phyloP scores from a whole-genome alignment of 2,888 invertebrate genomes.

The Nasonia oneida region DNA sequence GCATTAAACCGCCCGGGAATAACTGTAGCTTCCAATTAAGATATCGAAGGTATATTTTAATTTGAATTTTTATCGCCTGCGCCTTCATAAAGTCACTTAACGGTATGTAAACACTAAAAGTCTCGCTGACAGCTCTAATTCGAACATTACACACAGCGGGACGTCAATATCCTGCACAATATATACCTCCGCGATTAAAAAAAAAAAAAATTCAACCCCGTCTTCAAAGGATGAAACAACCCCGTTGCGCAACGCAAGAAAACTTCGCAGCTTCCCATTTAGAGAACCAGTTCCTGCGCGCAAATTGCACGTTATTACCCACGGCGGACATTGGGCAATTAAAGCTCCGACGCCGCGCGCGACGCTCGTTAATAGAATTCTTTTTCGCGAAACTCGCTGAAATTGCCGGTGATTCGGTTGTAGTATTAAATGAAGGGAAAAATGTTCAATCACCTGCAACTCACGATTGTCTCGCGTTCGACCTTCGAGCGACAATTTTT shows the following conservation, averaged over 20 bases:
- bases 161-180: background rate
- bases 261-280: constrained; percentile 13
- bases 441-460: too few relatives aligned
- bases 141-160: background rate
- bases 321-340: constrained; percentile 20
- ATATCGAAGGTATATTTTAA: constrained; percentile 22
- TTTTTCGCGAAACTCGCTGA: background rate
- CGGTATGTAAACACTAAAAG: constrained; percentile 15
- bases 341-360: background rate
- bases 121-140: constrained; percentile 9
- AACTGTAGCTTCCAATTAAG: constrained; percentile 43
- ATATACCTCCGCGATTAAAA: background rate
- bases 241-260: background rate
- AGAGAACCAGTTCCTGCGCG: background rate
- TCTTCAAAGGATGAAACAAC: background rate
- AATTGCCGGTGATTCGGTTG: too few relatives aligned
- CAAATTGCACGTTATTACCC: constrained; percentile 27
- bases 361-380: constrained; percentile 22
- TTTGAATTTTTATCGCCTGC: constrained; percentile 15
- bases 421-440: too few relatives aligned
- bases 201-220: background rate
- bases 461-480: background rate
- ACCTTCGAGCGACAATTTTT: background rate
- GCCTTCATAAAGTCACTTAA: background rate
- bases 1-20: constrained; percentile 21